Evolutionary conservation across 2,113 vertebrate genomes (phyloP).

Genomic region (Heloderma charlesbogerti): DNA sequence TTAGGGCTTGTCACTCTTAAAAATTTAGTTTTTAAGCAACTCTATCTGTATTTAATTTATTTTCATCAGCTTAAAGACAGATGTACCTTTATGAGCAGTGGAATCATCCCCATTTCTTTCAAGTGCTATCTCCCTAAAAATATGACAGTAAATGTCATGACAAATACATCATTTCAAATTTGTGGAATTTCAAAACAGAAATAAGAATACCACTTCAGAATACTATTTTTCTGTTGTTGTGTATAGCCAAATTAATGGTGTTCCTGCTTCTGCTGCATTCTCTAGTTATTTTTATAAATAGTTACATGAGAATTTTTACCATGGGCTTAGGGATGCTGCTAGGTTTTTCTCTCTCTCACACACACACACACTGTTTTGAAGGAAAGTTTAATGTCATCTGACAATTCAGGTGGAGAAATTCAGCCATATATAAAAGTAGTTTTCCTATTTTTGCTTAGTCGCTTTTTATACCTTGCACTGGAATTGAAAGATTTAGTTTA

Average conservation of each 20-base stretch:
- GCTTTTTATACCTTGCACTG: conserved; percentile 39
- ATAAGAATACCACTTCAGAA: conserved; percentile 16
- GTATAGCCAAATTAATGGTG: conserved; percentile 13
- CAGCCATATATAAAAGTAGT: conserved; percentile 12
- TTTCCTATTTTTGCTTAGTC: conserved; percentile 22
- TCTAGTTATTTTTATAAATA: conserved; percentile 15
- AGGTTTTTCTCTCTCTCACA: background rate
- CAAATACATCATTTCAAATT: conserved; percentile 25
- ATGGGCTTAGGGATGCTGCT: background rate
- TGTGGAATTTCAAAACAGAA: conserved; percentile 32
- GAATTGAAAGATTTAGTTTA: conserved; percentile 3
- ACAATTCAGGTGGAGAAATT: conserved; percentile 16
- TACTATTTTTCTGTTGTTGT: conserved; percentile 4
- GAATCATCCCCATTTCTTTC: background rate
- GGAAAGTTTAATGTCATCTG: background rate
- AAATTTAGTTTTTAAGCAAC: background rate
- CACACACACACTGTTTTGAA: background rate
- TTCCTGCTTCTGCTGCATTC: conserved; percentile 16
- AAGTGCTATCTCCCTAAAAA: background rate
- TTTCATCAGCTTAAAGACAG: conserved; percentile 33
- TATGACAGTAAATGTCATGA: background rate
- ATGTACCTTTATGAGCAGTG: background rate
- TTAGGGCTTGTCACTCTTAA: no score
- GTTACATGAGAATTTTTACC: background rate
- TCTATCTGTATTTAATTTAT: conserved; percentile 10